phyloP scores from a whole-genome alignment of 2,888 invertebrate species.

The Choreutis nemorana region DNA sequence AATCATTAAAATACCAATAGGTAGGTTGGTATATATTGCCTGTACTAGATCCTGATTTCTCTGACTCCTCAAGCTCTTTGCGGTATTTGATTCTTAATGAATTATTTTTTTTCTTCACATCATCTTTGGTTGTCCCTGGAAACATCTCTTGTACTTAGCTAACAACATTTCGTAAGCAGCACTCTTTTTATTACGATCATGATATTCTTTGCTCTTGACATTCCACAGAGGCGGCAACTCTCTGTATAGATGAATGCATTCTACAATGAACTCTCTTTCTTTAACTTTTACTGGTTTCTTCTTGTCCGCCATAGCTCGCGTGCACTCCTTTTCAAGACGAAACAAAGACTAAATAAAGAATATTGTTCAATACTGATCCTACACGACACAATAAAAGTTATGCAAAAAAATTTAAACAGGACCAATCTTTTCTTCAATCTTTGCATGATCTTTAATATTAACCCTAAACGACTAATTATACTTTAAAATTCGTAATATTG shows the following conservation, averaged over 20 bases:
- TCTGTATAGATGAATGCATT: constrained; percentile 6
- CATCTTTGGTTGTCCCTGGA: constrained; percentile 14
- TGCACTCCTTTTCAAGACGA: no score
- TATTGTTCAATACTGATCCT: no score
- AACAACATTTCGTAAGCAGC: constrained; percentile 12
- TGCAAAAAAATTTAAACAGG: no score
- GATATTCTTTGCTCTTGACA: constrained; percentile 14
- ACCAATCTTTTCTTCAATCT: no score
- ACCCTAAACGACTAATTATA: no score
- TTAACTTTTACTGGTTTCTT: constrained; percentile 8
- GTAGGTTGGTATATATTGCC: constrained; percentile 11
- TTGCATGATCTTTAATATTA: no score
- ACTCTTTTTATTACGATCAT: constrained; percentile 11
- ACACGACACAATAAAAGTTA: no score
- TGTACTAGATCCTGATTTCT: constrained; percentile 8
- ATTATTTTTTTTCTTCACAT: constrained; percentile 17
- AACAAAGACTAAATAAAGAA: no score
- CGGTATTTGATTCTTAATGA: constrained; percentile 16
- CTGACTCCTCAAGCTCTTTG: constrained; percentile 13
- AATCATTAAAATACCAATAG: constrained; percentile 14
- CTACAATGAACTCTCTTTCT: constrained; percentile 9
- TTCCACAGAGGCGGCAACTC: constrained; percentile 14
- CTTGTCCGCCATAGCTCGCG: no score
- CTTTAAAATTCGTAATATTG: no score
- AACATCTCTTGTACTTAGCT: constrained; percentile 14